phyloP scores from a whole-genome alignment of 2,888 invertebrate genomes.

The Parasteatoda lunata region DNA sequence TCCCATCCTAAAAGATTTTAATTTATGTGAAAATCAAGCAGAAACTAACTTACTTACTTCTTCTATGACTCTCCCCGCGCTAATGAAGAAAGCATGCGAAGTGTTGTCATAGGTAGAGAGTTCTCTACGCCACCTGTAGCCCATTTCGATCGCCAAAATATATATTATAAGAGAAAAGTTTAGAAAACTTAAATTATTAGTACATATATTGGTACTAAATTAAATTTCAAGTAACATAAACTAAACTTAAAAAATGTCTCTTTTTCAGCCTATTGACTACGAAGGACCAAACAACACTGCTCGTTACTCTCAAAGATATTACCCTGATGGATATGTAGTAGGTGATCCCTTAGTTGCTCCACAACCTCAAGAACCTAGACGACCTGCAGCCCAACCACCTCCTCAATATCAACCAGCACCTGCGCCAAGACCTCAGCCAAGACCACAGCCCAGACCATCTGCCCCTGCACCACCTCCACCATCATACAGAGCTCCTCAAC shows the following conservation, averaged over 20 bases:
- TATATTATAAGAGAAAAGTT: no score
- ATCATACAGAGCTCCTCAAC: slow-evolving; percentile 31
- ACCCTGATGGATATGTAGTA: slow-evolving; percentile 70
- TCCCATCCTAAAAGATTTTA: no score
- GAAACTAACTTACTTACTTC: no score
- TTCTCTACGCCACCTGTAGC: no score
- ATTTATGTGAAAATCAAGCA: no score
- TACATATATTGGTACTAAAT: no score
- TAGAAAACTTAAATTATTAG: no score
- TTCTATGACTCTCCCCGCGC: no score
- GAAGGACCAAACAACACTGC: slow-evolving; percentile 72
- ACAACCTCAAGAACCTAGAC: slow-evolving; percentile 32
- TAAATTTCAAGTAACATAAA: no score
- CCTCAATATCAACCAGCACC: slow-evolving; percentile 10
- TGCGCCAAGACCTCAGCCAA: slow-evolving; percentile 24
- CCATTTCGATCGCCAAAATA: no score
- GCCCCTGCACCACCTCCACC: slow-evolving; percentile 38
- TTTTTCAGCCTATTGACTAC: slow-evolving; percentile 66
- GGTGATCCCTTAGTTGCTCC: slow-evolving; percentile 66
- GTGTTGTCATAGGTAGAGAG: no score
- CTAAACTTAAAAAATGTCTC: background rate
- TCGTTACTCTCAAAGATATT: slow-evolving; percentile 73
- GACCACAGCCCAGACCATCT: slow-evolving; percentile 30
- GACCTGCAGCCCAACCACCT: slow-evolving; percentile 34
- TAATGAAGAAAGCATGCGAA: no score